A percentile compares a stretch with the other conserved stretches of the same genome.
These are phyloP conservation scores for Astropecten irregularis DNA, from an alignment of 53 echinoderm and acorn worm species.

Conservation along the genomic window DNA sequence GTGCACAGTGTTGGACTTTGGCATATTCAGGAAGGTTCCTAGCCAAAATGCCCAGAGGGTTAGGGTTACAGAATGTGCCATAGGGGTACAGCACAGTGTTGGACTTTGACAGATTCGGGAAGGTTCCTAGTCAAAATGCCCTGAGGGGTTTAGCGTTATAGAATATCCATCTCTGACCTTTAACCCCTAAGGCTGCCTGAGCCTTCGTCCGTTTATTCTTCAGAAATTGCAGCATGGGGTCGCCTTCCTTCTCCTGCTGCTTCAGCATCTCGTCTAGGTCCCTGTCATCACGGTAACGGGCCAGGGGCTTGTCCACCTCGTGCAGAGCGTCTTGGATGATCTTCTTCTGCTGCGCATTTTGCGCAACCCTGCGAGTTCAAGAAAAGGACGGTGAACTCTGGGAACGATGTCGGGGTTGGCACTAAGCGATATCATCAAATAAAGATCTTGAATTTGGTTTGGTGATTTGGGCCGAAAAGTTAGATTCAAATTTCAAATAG, in stretches of 20 bases:
- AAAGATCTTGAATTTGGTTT: no score
- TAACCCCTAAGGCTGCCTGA: conserved; percentile 66
- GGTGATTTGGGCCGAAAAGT: no score
- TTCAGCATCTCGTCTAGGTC: conserved; percentile 90
- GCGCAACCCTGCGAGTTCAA: conserved; percentile 71
- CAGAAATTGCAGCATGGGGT: conserved; percentile 94
- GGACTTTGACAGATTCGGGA: no score
- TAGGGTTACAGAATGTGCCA: no score
- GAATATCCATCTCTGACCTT: conserved; percentile 71
- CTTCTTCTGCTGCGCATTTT: conserved; percentile 63
- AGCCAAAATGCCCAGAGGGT: no score
- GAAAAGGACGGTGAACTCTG: not conserved
- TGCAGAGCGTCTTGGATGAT: conserved; percentile 62
- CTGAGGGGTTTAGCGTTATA: no score
- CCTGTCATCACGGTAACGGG: conserved; percentile 81
- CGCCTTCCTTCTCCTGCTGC: conserved; percentile 84
- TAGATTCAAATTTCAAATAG: no score
- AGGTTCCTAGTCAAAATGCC: no score
- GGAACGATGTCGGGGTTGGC: not conserved
- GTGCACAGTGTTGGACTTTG: no score
- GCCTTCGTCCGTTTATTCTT: conserved; percentile 77
- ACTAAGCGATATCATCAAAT: no score
- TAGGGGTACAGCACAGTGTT: no score
- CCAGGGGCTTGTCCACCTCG: conserved; percentile 95
- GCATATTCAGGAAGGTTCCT: no score